Evolutionary conservation across 2,888 invertebrate genomes (phyloP).

Genomic region (Gymnocheta viridis): DNA sequence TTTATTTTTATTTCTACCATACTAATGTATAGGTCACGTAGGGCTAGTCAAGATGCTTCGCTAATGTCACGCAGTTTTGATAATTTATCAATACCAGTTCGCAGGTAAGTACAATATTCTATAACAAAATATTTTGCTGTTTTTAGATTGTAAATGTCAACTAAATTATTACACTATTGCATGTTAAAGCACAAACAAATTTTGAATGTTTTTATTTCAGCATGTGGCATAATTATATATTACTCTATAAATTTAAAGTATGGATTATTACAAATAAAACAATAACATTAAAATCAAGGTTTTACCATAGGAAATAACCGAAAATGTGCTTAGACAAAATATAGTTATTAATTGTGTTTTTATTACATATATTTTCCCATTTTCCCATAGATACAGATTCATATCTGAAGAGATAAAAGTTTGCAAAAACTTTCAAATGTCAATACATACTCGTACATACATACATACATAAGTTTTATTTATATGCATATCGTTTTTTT

Average conservation of each 20-base stretch:
- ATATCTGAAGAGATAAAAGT: neutral
- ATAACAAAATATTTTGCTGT: neutral
- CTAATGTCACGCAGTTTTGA: conserved; percentile 86
- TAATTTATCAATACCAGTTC: conserved; percentile 84
- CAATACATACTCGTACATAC: neutral
- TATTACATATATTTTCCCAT: neutral
- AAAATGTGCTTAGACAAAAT: conserved; percentile 5
- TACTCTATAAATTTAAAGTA: too few relatives aligned
- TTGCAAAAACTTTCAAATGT: neutral
- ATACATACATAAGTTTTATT: neutral
- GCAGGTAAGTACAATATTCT: conserved; percentile 83
- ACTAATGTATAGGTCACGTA: conserved; percentile 88
- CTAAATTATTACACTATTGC: conserved; percentile 36
- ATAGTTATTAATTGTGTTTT: neutral
- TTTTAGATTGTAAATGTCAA: conserved; percentile 19
- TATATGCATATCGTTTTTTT: too few relatives aligned
- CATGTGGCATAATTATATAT: conserved; percentile 37
- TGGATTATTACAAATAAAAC: neutral
- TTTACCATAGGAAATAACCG: conserved; percentile 46
- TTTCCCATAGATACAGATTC: neutral
- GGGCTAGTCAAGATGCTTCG: conserved; percentile 91
- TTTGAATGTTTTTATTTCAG: conserved; percentile 34
- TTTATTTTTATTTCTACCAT: conserved; percentile 75
- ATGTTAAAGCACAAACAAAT: conserved; percentile 43
- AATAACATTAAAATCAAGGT: conserved; percentile 9